These are phyloP conservation scores for Onychomys arenicola DNA, from an alignment of 2,797 vertebrate species.

Conservation along the genomic window DNA sequence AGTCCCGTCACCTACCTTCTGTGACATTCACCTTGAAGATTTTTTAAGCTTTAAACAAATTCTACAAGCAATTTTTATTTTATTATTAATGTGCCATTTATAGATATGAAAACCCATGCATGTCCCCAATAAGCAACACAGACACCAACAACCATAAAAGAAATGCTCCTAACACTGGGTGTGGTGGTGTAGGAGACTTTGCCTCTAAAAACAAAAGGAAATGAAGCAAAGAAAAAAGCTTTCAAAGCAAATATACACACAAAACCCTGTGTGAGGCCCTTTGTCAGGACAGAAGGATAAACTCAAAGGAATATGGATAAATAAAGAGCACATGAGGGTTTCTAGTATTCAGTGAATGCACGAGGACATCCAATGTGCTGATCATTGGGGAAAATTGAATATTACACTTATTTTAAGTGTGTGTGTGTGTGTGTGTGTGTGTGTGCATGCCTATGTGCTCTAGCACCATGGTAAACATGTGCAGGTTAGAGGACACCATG, in stretches of 20 bases:
- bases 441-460: rapidly evolving
- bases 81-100: background rate
- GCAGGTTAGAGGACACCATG: background rate
- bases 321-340: background rate
- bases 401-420: background rate
- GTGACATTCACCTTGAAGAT: background rate
- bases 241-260: background rate
- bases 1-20: background rate
- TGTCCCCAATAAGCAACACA: background rate
- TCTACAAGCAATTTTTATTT: background rate
- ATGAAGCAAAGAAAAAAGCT: background rate
- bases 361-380: background rate
- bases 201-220: background rate
- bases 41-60: background rate
- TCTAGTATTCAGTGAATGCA: background rate
- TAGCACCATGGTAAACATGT: background rate
- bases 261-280: background rate
- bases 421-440: background rate
- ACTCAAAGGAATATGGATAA: background rate
- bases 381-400: background rate
- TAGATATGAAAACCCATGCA: background rate
- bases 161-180: background rate
- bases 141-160: background rate
- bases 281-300: background rate
- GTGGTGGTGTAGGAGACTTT: background rate